Evolutionary conservation across 2,888 invertebrate genomes (phyloP).

Genomic region (Cenopis cana): DNA sequence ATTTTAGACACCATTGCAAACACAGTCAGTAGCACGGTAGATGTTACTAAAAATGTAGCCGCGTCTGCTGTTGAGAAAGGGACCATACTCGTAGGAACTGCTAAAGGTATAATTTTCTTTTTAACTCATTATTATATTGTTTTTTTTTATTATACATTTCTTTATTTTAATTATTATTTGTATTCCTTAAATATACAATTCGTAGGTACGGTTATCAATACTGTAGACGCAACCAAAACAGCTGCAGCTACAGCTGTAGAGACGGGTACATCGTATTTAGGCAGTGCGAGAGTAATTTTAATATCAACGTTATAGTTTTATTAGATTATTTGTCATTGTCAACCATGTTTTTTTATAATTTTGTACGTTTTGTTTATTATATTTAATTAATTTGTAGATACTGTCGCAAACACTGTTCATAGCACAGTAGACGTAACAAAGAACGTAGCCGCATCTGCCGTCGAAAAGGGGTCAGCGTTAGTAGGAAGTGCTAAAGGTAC

Average conservation of each 20-base stretch:
- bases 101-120: slow-evolving; percentile 44
- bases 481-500: slow-evolving; percentile 59
- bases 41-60: slow-evolving; percentile 49
- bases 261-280: slow-evolving; percentile 58
- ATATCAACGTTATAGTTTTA: not conserved
- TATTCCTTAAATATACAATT: slow-evolving; percentile 18
- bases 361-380: slow-evolving; percentile 4
- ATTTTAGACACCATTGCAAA: slow-evolving; percentile 58
- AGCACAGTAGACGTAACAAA: slow-evolving; percentile 62
- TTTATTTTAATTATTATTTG: not conserved
- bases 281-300: slow-evolving; percentile 58
- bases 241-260: slow-evolving; percentile 61
- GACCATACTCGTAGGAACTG: slow-evolving; percentile 44
- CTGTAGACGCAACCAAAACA: slow-evolving; percentile 68
- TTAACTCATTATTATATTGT: slow-evolving; percentile 31
- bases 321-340: not conserved
- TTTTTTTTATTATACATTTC: not conserved
- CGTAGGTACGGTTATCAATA: slow-evolving; percentile 64
- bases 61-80: slow-evolving; percentile 51
- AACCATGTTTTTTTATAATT: not conserved
- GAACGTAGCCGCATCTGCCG: slow-evolving; percentile 58
- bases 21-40: slow-evolving; percentile 46
- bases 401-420: slow-evolving; percentile 55
- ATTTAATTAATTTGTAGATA: slow-evolving; percentile 54
- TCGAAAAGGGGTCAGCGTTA: slow-evolving; percentile 57